Base-by-base conservation (phyloP, 2,797 vertebrate species). In the Moxostoma hubbsi region DNA sequence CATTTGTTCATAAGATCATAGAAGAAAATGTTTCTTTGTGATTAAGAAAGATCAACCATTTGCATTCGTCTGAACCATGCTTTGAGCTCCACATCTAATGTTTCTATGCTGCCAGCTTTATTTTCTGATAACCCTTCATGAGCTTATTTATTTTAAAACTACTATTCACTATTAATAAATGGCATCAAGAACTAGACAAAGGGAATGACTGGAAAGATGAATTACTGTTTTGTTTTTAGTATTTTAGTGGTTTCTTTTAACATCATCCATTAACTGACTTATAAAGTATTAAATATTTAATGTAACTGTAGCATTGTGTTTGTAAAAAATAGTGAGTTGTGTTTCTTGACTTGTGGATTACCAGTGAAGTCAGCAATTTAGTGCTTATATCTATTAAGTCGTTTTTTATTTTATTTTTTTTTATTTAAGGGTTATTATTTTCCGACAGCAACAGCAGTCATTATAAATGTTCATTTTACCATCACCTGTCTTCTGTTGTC, bases 381-480 rank as follows among this genome's bases (percentile, higher is more conserved):
- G 94, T 94, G 93, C 93, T 94, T 94, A 95, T 95, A 95, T 94
- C 94, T 94, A 94, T 95, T 92, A 94, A 93, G 94, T 92, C 94
- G 92, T 96, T 93, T 95, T 95, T 95, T 95, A 73, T 77, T 64
- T 46, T 82, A 83, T 77, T 53, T 82, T 36, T 82, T 81, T 84
- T 73, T 64, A 72, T 65, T 95, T 95, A 94, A 94, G 92, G 90
- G 92, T 93, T 93, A 90, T 93, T 94, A 91, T 93, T 93, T 94
- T 94, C 92, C 93, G 88, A 94, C 93, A 92, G 92, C 93, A 93
- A 94, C 94, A 95, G 93, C 92, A 93, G 96, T 96, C 95, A 95
- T 96, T 95, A 97, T 97, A 97, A 97, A 97, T 96, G 95, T 95
- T 96, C 96, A 97, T 96, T 96, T 95, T 95, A 96, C 94, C 95